Conservation (phyloP, 2,797 vertebrate species). For the Danio choprae region DNA sequence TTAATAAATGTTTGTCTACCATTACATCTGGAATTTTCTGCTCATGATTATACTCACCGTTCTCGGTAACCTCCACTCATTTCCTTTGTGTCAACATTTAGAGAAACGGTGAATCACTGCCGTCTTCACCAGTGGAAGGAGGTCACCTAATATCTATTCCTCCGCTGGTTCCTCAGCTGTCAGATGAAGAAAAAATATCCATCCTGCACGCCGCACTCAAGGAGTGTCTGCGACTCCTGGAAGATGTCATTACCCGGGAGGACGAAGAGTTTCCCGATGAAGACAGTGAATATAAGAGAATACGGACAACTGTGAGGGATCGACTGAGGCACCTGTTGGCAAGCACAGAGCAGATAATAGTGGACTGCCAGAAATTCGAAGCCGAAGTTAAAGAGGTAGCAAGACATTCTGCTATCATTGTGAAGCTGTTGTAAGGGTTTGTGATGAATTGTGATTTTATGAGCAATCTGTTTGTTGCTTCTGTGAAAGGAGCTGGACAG, state of each 20-base stretch:
- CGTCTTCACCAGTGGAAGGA: conserved; percentile 49
- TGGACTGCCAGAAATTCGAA: conserved; percentile 58
- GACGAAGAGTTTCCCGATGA: conserved; percentile 64
- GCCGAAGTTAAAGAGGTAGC: conserved; percentile 70
- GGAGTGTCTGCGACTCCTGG: conserved; percentile 73
- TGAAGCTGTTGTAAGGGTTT: background rate
- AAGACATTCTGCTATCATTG: conserved; percentile 1
- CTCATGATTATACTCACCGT: background rate
- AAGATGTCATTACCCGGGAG: conserved; percentile 71
- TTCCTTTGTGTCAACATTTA: conserved; percentile 50
- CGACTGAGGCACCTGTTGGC: conserved; percentile 67
- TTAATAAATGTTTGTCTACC: background rate
- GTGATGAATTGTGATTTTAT: background rate
- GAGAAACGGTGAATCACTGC: conserved; percentile 71
- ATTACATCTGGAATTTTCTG: background rate
- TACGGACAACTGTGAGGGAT: conserved; percentile 70
- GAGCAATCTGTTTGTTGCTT: conserved; percentile 41
- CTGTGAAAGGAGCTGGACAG: conserved; percentile 60
- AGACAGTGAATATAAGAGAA: conserved; percentile 67
- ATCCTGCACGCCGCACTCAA: conserved; percentile 73
- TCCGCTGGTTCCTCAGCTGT: conserved; percentile 70
- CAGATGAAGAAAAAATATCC: conserved; percentile 71
- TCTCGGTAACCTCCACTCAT: background rate
- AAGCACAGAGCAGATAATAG: conserved; percentile 70
- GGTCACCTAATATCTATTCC: conserved; percentile 70